A percentile compares a stretch with the other conserved stretches of the same genome.
These are phyloP conservation scores for Parnassius orleans DNA, from an alignment of 2,888 invertebrate genomes.

Conservation along the genomic window DNA sequence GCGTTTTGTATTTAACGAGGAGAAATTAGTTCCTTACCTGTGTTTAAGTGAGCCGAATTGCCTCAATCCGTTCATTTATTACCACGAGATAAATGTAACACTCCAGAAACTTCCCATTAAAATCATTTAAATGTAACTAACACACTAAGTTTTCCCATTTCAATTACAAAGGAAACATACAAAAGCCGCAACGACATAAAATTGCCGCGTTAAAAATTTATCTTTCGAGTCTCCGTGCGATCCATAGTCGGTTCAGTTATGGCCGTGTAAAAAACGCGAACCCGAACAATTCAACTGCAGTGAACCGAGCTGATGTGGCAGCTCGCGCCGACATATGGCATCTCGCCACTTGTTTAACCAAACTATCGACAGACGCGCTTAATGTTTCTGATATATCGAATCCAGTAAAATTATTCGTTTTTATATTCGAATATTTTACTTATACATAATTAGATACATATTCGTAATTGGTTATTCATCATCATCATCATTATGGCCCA, in stretches of 20 bases:
- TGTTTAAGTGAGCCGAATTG: no score
- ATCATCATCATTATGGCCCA: no score
- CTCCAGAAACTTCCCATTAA: not conserved
- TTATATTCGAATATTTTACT: no score
- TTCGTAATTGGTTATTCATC: no score
- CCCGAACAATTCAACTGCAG: constrained; percentile 41
- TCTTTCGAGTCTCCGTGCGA: constrained; percentile 42
- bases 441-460: no score
- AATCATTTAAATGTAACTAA: constrained; percentile 5
- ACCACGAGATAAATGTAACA: not conserved
- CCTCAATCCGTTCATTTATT: no score
- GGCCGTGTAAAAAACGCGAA: constrained; percentile 46
- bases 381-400: not conserved
- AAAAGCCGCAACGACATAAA: constrained; percentile 34
- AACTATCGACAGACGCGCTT: constrained; percentile 26
- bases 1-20: no score
- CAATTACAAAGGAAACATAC: constrained; percentile 37
- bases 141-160: constrained; percentile 22
- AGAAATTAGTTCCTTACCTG: no score
- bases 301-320: constrained; percentile 38
- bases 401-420: not conserved
- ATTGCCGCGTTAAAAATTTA: constrained; percentile 42
- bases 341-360: constrained; percentile 32
- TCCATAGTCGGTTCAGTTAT: constrained; percentile 50
- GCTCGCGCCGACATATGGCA: constrained; percentile 31